A percentile compares a stretch with the other conserved stretches of the same genome.
Conservation (phyloP, 2,797 vertebrate species). For the Myiotriccus ornatus region DNA sequence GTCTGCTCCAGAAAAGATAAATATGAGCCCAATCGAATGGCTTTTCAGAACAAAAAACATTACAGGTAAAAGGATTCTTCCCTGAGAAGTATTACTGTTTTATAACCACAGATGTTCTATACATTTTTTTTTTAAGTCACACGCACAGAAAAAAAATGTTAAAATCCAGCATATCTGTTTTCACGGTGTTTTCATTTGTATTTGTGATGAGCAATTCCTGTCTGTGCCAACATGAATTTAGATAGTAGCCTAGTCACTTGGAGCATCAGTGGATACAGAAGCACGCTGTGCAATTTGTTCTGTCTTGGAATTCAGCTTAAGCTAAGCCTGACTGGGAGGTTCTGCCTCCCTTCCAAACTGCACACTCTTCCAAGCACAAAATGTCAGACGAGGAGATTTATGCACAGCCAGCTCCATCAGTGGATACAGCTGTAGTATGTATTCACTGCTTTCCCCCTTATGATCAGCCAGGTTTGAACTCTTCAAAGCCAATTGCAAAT, state of each 20-base stretch:
- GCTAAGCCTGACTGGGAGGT: not conserved
- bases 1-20: not conserved
- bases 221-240: not conserved
- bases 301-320: not conserved
- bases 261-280: not conserved
- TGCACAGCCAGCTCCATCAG: not conserved
- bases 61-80: not conserved
- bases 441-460: not conserved
- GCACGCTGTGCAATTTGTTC: not conserved
- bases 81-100: not conserved
- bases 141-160: rapidly evolving
- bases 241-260: not conserved
- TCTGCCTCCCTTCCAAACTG: not conserved
- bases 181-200: not conserved
- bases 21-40: not conserved
- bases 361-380: not conserved
- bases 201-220: not conserved
- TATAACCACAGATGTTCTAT: not conserved
- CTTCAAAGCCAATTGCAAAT: not conserved
- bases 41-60: not conserved
- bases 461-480: not conserved
- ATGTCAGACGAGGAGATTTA: not conserved
- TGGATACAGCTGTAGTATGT: not conserved
- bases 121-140: not conserved
- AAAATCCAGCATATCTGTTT: not conserved